Evolutionary conservation across 2,888 invertebrate species (phyloP).

Genomic region (Acrobasis repandana): DNA sequence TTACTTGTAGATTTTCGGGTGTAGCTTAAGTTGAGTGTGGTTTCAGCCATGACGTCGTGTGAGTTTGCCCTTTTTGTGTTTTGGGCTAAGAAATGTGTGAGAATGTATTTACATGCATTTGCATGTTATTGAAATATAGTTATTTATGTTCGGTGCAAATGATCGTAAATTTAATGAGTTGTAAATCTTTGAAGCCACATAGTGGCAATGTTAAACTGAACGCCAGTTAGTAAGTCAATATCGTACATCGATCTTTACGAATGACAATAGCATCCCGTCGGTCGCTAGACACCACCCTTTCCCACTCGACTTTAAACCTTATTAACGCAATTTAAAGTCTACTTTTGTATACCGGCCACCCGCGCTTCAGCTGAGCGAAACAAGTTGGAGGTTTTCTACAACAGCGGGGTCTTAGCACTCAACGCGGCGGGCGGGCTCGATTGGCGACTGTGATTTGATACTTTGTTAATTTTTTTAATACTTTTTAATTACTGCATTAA

Average conservation of each 20-base stretch:
- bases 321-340: too few relatives aligned
- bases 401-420: too few relatives aligned
- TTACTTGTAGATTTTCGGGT: conserved; percentile 20
- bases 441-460: too few relatives aligned
- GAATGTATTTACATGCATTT: conserved; percentile 1
- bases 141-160: conserved; percentile 11
- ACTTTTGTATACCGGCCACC: too few relatives aligned
- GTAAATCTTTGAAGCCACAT: neutral
- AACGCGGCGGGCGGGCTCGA: too few relatives aligned
- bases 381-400: too few relatives aligned
- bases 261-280: neutral
- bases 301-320: too few relatives aligned
- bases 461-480: too few relatives aligned
- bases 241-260: neutral
- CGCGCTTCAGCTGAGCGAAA: too few relatives aligned
- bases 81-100: neutral
- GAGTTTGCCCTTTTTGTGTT: conserved; percentile 6
- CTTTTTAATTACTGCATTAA: too few relatives aligned
- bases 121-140: conserved; percentile 4
- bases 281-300: too few relatives aligned
- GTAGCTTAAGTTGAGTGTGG: conserved; percentile 19
- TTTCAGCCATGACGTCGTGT: neutral
- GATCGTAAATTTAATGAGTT: neutral
- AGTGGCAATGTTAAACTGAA: neutral
- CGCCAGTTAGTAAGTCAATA: neutral